These are phyloP conservation scores for Propithecus perrieri DNA, from an alignment of 2,797 vertebrate genomes.

Conservation along the genomic window DNA sequence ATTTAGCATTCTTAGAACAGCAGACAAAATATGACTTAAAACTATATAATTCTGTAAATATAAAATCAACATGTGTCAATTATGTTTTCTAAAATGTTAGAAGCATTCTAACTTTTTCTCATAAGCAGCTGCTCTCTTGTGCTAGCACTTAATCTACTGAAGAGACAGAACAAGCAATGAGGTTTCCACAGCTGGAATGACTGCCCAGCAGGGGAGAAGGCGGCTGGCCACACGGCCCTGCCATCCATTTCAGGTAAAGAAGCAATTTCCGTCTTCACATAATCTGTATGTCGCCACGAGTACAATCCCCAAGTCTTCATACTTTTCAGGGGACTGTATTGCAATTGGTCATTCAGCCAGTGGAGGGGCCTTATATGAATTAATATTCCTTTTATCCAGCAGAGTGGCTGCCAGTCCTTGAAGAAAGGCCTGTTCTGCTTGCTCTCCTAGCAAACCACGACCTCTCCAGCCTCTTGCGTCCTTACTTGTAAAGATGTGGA, in stretches of 20 bases:
- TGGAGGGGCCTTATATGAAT: accelerated
- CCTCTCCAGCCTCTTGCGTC: background rate
- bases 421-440: background rate
- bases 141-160: accelerated
- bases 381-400: accelerated
- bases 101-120: background rate
- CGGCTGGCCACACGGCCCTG: background rate
- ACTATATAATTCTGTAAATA: background rate
- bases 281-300: background rate
- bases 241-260: background rate
- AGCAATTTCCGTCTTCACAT: background rate
- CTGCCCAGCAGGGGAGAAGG: background rate
- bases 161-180: background rate
- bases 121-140: background rate
- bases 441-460: accelerated
- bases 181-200: accelerated
- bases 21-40: background rate
- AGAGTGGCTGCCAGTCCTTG: background rate
- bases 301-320: accelerated
- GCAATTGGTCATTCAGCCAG: background rate
- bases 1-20: background rate
- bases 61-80: background rate
- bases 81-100: background rate
- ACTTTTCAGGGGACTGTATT: accelerated
- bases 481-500: background rate